phyloP scores from a whole-genome alignment of 1,140 invertebrate species.

The Bilobella aurantiaca region DNA sequence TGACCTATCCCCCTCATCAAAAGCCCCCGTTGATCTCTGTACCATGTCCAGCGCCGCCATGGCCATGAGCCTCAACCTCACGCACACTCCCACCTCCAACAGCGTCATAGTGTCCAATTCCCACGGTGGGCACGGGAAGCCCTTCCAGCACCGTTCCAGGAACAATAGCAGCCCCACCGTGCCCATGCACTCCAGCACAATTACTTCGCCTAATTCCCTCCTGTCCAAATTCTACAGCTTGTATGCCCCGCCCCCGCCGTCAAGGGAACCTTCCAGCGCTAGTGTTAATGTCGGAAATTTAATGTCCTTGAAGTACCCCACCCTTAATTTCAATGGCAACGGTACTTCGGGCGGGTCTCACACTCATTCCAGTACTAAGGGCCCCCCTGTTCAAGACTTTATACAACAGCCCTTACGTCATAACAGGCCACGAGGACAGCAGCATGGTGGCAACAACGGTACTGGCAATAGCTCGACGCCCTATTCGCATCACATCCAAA shows the following conservation, averaged over 20 bases:
- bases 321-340: too few relatives aligned
- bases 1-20: neutral
- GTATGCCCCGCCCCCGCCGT: too few relatives aligned
- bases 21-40: constrained; percentile 1
- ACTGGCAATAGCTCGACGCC: neutral
- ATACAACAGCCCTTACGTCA: too few relatives aligned
- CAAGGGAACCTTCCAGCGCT: too few relatives aligned
- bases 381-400: too few relatives aligned
- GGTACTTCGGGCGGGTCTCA: too few relatives aligned
- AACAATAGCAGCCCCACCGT: neutral
- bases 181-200: neutral
- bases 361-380: too few relatives aligned
- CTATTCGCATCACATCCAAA: neutral
- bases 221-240: neutral
- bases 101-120: too few relatives aligned
- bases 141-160: neutral
- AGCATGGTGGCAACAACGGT: constrained; percentile 3
- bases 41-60: neutral
- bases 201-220: neutral
- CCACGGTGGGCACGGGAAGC: neutral
- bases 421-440: too few relatives aligned
- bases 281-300: too few relatives aligned
- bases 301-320: too few relatives aligned
- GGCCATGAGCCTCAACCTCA: constrained; percentile 12
- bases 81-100: neutral